phyloP scores from a whole-genome alignment of 2,797 vertebrate species.

The Pagetopsis macropterus region DNA sequence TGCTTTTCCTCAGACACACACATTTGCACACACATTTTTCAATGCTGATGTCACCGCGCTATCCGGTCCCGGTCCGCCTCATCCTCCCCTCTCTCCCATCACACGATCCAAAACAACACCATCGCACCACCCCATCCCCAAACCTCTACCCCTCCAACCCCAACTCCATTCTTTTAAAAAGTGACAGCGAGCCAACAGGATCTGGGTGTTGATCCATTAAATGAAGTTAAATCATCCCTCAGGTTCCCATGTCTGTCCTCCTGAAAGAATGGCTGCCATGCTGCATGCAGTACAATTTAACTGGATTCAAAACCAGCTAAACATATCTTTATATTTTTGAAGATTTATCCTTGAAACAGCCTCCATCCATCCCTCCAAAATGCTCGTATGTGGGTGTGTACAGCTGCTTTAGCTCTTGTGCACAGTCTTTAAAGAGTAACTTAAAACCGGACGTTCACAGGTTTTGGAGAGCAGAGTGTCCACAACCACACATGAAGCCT shows the following conservation, averaged over 20 bases:
- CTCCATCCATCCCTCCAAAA: not conserved
- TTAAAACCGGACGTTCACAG: slow-evolving; percentile 14
- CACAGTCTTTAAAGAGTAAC: slow-evolving; percentile 22
- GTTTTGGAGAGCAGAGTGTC: slow-evolving; percentile 3
- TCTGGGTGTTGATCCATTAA: slow-evolving; percentile 30
- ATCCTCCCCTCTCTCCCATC: slow-evolving; percentile 70
- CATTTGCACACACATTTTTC: slow-evolving; percentile 80
- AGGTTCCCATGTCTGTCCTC: slow-evolving; percentile 23
- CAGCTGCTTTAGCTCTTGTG: slow-evolving; percentile 29
- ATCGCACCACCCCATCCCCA: not conserved
- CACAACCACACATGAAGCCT: slow-evolving; percentile 5
- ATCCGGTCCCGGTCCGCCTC: slow-evolving; percentile 83
- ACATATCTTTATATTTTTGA: not conserved
- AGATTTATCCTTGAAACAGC: not conserved
- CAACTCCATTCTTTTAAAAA: slow-evolving; percentile 49
- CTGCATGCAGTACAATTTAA: slow-evolving; percentile 8
- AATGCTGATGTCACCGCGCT: slow-evolving; percentile 83
- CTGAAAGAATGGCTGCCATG: slow-evolving; percentile 5
- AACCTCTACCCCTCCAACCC: slow-evolving; percentile 13
- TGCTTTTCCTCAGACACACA: slow-evolving; percentile 51
- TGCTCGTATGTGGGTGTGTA: not conserved
- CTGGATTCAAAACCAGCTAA: slow-evolving; percentile 15
- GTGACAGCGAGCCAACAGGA: slow-evolving; percentile 52
- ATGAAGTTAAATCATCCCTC: slow-evolving; percentile 45
- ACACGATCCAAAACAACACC: slow-evolving; percentile 41